Base-by-base conservation (phyloP, 2,888 invertebrate species). In the Tenthredo livida region DNA sequence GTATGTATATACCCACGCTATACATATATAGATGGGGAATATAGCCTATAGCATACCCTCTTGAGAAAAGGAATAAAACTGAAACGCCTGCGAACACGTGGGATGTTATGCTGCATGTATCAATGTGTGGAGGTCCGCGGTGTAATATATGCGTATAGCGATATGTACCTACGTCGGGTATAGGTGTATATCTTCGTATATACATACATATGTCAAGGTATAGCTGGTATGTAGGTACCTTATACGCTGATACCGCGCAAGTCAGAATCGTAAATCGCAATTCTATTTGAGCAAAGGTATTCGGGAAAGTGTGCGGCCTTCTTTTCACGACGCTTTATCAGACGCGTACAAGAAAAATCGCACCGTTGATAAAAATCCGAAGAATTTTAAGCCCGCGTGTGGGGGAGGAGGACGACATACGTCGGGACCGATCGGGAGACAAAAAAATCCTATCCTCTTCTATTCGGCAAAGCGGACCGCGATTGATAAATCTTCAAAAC, bases 261-360 rank as follows among this genome's bases (percentile, higher is more conserved):
- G 25, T 50, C 33, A 9, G 50, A 65, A 83, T 83, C 83, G 67
- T 83, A 67, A 83, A 67, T 83, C 83, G 83, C 33, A 67, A 70
- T 80, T 80, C 61, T 61, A 80, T 80, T 61, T 61, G 78, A 78
- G 58, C 25, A 61, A 61, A 61, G 15, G 33, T 67, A 67, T 67
- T 67, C 29, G 33, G 33, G 17, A 67, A 67, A 33, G 33, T 67
- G 67, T 33, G 67, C 29, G 29, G 72, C 17, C 21, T 40, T 43
- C 15, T 43, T 73, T 43, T 21, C 72, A 33, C 29, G 33, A 33
- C 33, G 21, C 7, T 73, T 73, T 73, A 73, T 73, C 72, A 40
- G 72, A n/a, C 15, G 67, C 33, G 67, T 73, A 21, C n/a, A 73
- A 43, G 72, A 73, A 43, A 73, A 73, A 73, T 73, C 72, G 43